These are phyloP conservation scores for Gadopsis marmoratus DNA, from an alignment of 2,797 vertebrate genomes.

Conservation along the genomic window DNA sequence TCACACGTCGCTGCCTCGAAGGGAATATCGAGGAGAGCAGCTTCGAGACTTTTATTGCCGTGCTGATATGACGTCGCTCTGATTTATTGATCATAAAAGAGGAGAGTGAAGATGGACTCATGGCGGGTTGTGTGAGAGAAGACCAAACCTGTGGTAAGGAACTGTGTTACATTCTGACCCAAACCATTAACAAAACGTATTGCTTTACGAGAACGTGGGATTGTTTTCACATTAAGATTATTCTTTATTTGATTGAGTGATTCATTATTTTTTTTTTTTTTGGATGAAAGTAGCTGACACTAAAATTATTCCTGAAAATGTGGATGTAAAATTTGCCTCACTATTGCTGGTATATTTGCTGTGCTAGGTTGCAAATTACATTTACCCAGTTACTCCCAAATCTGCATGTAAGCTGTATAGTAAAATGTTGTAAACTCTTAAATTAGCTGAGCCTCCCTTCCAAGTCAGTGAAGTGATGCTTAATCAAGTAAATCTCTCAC, in stretches of 20 bases:
- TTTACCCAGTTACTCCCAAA: background rate
- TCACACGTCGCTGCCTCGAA: background rate
- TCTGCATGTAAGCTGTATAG: background rate
- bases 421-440: background rate
- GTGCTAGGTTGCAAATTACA: background rate
- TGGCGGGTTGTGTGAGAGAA: slow-evolving; percentile 21
- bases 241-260: too few relatives aligned
- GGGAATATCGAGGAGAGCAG: background rate
- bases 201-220: background rate
- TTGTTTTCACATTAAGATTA: background rate
- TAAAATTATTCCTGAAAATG: background rate
- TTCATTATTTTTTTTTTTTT: too few relatives aligned
- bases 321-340: background rate
- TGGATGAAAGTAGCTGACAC: background rate
- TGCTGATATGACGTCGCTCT: background rate
- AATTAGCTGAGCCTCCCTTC: background rate
- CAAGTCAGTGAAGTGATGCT: background rate
- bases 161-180: background rate
- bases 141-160: slow-evolving; percentile 55
- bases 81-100: background rate
- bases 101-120: background rate
- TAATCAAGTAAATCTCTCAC: background rate
- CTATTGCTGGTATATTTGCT: accelerated
- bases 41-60: background rate
- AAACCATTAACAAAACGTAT: background rate